phyloP scores from a whole-genome alignment of 2,113 vertebrate genomes.

The Xerus inauris region DNA sequence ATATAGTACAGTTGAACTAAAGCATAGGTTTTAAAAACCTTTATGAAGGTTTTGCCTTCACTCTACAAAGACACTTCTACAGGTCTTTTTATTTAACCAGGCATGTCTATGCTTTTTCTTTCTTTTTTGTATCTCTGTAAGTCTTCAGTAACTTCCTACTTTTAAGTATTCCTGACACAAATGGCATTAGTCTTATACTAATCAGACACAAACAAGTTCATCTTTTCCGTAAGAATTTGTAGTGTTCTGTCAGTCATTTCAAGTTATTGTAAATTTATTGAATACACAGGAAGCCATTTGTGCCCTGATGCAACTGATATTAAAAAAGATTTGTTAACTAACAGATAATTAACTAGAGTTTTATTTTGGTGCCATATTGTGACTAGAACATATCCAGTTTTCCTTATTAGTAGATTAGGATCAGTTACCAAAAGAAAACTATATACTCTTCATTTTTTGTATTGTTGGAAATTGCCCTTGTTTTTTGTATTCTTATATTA shows the following conservation, averaged over 20 bases:
- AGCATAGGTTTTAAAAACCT: background rate
- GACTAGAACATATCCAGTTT: background rate
- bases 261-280: constrained; percentile 12
- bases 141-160: background rate
- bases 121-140: background rate
- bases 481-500: constrained; percentile 23
- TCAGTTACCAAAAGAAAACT: background rate
- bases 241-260: background rate
- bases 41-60: background rate
- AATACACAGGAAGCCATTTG: background rate
- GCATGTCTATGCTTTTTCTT: background rate
- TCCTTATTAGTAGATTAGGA: background rate
- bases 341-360: background rate
- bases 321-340: background rate
- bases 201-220: background rate
- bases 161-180: background rate
- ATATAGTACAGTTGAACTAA: background rate
- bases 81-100: background rate
- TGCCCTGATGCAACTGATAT: background rate
- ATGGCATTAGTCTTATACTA: background rate
- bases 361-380: background rate
- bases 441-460: background rate
- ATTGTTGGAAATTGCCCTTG: background rate
- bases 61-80: background rate
- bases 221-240: background rate